These are phyloP conservation scores for Karalla daura DNA, from an alignment of 2,797 vertebrate genomes.

Conservation along the genomic window DNA sequence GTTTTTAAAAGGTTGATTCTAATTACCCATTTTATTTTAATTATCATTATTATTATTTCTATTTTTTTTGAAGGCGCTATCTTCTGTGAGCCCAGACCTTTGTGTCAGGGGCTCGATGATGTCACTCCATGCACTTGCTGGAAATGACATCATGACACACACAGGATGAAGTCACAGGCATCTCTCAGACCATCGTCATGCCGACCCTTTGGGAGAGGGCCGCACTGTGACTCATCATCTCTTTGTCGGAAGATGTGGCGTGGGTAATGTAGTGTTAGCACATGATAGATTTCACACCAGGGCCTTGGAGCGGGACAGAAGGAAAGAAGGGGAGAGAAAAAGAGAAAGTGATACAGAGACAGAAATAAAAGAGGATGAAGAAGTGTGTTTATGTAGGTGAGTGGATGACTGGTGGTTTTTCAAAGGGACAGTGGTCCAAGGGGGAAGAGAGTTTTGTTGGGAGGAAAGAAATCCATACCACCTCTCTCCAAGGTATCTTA, in stretches of 20 bases:
- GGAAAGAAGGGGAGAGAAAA: not conserved
- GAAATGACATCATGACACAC: conserved; percentile 67
- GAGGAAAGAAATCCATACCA: conserved; percentile 48
- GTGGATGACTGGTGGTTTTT: conserved; percentile 7
- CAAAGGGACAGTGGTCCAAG: not conserved
- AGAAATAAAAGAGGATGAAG: conserved; percentile 1
- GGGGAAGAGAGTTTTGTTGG: conserved; percentile 25
- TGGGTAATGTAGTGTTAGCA: conserved; percentile 54
- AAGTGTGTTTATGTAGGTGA: not conserved
- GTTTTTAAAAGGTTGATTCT: conserved; percentile 1
- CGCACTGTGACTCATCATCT: conserved; percentile 65
- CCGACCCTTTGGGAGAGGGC: conserved; percentile 35
- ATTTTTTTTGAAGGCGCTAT: too few species aligned
- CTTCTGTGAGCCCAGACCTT: conserved; percentile 17
- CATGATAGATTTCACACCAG: conserved; percentile 56
- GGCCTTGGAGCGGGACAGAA: conserved; percentile 12
- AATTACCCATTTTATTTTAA: conserved; percentile 14
- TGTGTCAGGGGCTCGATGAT: conserved; percentile 46
- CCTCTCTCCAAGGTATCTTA: conserved; percentile 41
- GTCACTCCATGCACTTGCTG: conserved; percentile 59
- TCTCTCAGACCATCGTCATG: conserved; percentile 46
- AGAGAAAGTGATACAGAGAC: not conserved
- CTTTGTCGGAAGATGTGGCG: conserved; percentile 51
- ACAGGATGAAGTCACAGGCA: conserved; percentile 62
- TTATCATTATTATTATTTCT: too few species aligned